A percentile compares a stretch with the other conserved stretches of the same genome.
Evolutionary conservation across 1,140 invertebrate species (phyloP).

Genomic region (Charaxes varanes): DNA sequence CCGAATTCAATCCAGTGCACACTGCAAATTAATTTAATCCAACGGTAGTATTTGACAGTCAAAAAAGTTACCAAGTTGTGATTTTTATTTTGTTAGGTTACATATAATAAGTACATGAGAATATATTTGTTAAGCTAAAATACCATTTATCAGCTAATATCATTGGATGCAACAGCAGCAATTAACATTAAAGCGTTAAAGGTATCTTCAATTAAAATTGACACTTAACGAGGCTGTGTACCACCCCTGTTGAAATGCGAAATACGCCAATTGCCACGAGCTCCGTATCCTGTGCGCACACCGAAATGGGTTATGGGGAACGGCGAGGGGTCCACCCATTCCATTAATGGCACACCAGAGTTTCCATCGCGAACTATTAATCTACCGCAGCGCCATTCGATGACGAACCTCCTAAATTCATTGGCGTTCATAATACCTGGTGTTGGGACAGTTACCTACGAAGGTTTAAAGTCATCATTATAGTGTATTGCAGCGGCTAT

Average conservation of each 20-base stretch:
- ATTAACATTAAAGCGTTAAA: slow-evolving; percentile 31
- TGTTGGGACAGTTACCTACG: slow-evolving; percentile 75
- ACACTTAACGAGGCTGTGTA: slow-evolving; percentile 50
- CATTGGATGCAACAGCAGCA: slow-evolving; percentile 25
- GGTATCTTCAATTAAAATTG: slow-evolving; percentile 5
- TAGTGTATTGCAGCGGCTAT: slow-evolving; percentile 5
- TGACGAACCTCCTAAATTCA: slow-evolving; percentile 75
- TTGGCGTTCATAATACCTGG: slow-evolving; percentile 71
- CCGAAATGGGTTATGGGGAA: slow-evolving; percentile 77
- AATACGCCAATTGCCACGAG: slow-evolving; percentile 76
- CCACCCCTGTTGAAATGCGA: slow-evolving; percentile 39
- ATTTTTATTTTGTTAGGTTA: slow-evolving; percentile 36
- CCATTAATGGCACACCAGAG: slow-evolving; percentile 66
- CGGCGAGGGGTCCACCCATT: slow-evolving; percentile 76
- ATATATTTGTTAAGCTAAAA: slow-evolving; percentile 2
- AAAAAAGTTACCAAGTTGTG: slow-evolving; percentile 26
- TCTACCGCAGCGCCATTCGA: slow-evolving; percentile 76
- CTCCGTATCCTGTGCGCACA: slow-evolving; percentile 77
- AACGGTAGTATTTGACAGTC: slow-evolving; percentile 22
- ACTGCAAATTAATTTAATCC: slow-evolving; percentile 11
- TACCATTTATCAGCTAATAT: slow-evolving; percentile 1
- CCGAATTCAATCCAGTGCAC: slow-evolving; percentile 20
- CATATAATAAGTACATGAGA: slow-evolving; percentile 4
- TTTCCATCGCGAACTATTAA: slow-evolving; percentile 64
- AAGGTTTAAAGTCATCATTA: slow-evolving; percentile 29